These are phyloP conservation scores for Eupithecia subfuscata DNA, from an alignment of 2,888 invertebrate genomes.

Conservation along the genomic window DNA sequence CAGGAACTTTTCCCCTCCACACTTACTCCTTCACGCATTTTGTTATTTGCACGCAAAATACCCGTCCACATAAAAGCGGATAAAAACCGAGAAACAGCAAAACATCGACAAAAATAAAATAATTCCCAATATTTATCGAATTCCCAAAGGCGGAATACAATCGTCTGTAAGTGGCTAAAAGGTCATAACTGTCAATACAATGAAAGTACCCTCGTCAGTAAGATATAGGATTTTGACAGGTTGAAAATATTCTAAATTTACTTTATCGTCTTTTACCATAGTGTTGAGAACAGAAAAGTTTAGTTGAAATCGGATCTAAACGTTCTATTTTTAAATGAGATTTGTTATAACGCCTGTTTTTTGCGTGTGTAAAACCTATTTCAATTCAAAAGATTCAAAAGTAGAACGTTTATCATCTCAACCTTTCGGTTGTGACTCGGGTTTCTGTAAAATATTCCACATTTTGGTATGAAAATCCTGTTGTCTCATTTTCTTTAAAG, in stretches of 20 bases:
- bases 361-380: background rate
- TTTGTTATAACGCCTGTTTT: background rate
- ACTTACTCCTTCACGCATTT: no score
- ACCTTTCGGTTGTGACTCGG: no score
- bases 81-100: background rate
- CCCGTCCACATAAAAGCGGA: background rate
- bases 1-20: background rate
- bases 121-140: conserved; percentile 4
- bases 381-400: background rate
- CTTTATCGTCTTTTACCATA: background rate
- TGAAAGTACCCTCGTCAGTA: conserved; percentile 51
- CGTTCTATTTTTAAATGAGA: background rate
- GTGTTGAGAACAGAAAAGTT: background rate
- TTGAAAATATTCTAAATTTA: conserved; percentile 35
- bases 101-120: conserved; percentile 4
- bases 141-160: conserved; percentile 22
- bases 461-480: no score
- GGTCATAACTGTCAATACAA: conserved; percentile 49
- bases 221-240: conserved; percentile 47
- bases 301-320: background rate
- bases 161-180: conserved; percentile 37
- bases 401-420: no score
- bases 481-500: no score
- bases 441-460: no score
- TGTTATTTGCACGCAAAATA: background rate